Evolutionary conservation across 1,140 invertebrate species (phyloP), one percentile per base, ranked within the genome.

Genomic region (Latrodectus geometricus): DNA sequence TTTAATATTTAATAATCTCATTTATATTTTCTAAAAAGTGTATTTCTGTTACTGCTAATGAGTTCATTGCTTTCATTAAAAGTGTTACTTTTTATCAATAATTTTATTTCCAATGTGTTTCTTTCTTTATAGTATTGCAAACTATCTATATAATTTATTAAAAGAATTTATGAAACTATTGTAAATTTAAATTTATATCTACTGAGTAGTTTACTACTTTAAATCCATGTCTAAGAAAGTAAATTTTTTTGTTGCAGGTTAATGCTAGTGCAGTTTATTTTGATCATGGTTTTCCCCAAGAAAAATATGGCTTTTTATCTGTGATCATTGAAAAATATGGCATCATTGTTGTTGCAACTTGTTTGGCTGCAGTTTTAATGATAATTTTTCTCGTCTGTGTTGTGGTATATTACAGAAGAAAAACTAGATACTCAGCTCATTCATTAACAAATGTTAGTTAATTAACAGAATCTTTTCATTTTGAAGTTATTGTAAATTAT

Each of bases 391-490:
- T 75, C 4, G 14, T 75, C 9, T 75, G 73, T 75, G 50, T 75
- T n/a, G 50, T 75, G 21, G 20, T 75, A 52, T 75, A 75, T 15
- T 54, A 75, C 50, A 52, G 52, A 75, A 75, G 73, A 48, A 75
- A 75, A 56, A 56, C 73, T 8, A 12, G 73, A 54, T 48, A 75
- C 11, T 75, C 73, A 20, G 73, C 73, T 56, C 73, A 75, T 56
- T 54, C 11, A 54, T 21, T 75, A 17, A 75, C 73, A 17, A 20
- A 75, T 54, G 73, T 75, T 20, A 75, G 73, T 75, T 56, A 48
- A 35, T 35, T 35, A 5, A 3, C 35, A 35, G 35, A 35, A 35
- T 35, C 5, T 35, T 35, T 35, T 35, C 35, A 35, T 35, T 35
- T 35, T 1, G 35, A 35, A 35, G 35, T 5, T 35, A 35, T 35